These are phyloP conservation scores for Corythornis leucogaster DNA, from an alignment of 2,797 vertebrate genomes.

Conservation along the genomic window DNA sequence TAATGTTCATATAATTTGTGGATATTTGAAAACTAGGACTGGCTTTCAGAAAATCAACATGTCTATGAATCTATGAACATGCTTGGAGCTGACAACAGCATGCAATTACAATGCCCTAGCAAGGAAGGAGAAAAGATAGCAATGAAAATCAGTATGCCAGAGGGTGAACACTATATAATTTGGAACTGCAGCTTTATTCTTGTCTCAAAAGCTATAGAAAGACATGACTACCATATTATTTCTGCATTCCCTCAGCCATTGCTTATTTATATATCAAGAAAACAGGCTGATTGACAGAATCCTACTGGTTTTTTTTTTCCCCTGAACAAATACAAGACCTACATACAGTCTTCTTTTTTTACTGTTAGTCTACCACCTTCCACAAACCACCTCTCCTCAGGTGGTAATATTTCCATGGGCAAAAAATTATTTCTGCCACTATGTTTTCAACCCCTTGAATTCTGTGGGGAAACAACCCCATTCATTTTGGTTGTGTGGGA, in stretches of 20 bases:
- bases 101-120: background rate
- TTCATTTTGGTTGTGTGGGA: background rate
- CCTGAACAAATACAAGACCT: background rate
- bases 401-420: background rate
- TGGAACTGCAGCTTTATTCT: slow-evolving; percentile 21
- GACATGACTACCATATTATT: background rate
- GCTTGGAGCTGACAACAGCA: background rate
- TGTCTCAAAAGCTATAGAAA: slow-evolving; percentile 31
- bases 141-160: background rate
- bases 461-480: background rate
- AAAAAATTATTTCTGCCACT: background rate
- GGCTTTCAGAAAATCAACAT: background rate
- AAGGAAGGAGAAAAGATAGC: background rate
- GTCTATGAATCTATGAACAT: background rate
- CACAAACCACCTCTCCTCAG: background rate
- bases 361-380: background rate
- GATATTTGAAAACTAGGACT: background rate
- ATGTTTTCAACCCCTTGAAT: background rate
- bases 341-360: background rate
- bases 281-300: slow-evolving; percentile 5
- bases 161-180: slow-evolving; percentile 3
- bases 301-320: background rate
- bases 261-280: background rate
- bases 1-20: background rate
- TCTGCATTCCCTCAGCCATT: background rate